A percentile compares a stretch with the other conserved stretches of the same genome.
phyloP scores from a whole-genome alignment of 2,113 vertebrate species.

The Rhinolophus ferrumequinum region DNA sequence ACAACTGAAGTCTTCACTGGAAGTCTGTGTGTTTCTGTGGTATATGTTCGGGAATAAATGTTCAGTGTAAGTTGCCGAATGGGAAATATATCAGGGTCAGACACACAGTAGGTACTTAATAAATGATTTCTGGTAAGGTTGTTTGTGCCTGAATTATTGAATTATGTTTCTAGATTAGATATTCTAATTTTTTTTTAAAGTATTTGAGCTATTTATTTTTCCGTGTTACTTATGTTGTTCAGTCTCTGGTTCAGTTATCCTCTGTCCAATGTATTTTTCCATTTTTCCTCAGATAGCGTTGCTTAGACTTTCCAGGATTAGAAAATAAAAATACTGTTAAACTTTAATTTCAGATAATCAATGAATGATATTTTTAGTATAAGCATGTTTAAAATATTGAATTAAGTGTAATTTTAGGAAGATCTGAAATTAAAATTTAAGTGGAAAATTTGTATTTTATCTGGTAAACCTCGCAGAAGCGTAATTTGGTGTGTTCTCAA shows the following conservation, averaged over 20 bases:
- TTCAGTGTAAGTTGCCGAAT: background rate
- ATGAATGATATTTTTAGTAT: background rate
- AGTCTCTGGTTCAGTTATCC: background rate
- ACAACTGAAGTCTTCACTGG: background rate
- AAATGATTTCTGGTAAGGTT: background rate
- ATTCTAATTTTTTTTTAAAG: background rate
- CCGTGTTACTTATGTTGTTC: background rate
- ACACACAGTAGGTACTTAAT: background rate
- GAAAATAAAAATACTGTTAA: constrained; percentile 29
- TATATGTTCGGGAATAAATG: background rate
- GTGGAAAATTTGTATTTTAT: background rate
- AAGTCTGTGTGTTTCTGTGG: background rate
- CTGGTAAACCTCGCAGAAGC: background rate
- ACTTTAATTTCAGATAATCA: constrained; percentile 31
- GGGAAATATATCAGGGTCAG: background rate
- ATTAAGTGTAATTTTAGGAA: background rate
- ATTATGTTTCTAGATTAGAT: background rate
- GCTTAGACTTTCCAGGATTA: background rate
- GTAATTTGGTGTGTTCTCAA: background rate
- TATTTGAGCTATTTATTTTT: background rate
- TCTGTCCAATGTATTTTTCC: background rate
- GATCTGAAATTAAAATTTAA: background rate
- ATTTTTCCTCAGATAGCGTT: background rate
- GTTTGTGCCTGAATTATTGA: background rate
- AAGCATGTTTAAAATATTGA: background rate